Base-by-base conservation (phyloP, 1,140 invertebrate species). In the Drosophila equinoxialis region DNA sequence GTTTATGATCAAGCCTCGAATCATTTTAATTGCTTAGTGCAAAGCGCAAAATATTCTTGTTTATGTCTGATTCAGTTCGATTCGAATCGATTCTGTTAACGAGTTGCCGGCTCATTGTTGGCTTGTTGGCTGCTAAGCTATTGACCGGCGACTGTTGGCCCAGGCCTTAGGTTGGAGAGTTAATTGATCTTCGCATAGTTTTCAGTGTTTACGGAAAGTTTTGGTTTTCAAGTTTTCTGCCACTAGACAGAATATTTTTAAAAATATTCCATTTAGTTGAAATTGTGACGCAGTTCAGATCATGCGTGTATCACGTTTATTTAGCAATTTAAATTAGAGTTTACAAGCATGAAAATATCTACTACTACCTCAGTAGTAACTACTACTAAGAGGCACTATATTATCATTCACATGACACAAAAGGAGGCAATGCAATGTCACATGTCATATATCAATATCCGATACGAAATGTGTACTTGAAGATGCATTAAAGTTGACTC, bases 1-100 rank as follows among this genome's bases (percentile, higher is more conserved):
- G 39, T 74, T 77, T 70, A 74, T 41, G 51, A 68, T 55, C 65
- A 58, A 26, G 48, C 57, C n/a, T 69, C 65, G 51, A 67, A 41
- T 63, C n/a, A 61, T 48, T 42, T 74, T 77, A 77, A 77, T 77
- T 74, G 71, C 71, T 51, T 59, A 55, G 74, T 73, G 45, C 74
- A 73, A 73, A 77, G 70, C 74, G 41, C 71, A 74, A 77, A 41
- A 65, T 66, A 65, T 77, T 77, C 74, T 77, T 77, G 74, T 74
- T 77, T 77, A 58, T 30, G 30, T 30, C 30, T 30, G 30, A 30
- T 30, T 45, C 57, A 10, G 2, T 23, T 23, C 20, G 20, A 59
- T 59, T 59, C 57, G 57, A 55, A 30, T 55, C 2, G 26, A 20
- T 59, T 11, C 35, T 39, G 33, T 20, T 37, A 8, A 20, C 57